phyloP scores from a whole-genome alignment of 2,113 vertebrate species.

The Sigmodon hispidus region DNA sequence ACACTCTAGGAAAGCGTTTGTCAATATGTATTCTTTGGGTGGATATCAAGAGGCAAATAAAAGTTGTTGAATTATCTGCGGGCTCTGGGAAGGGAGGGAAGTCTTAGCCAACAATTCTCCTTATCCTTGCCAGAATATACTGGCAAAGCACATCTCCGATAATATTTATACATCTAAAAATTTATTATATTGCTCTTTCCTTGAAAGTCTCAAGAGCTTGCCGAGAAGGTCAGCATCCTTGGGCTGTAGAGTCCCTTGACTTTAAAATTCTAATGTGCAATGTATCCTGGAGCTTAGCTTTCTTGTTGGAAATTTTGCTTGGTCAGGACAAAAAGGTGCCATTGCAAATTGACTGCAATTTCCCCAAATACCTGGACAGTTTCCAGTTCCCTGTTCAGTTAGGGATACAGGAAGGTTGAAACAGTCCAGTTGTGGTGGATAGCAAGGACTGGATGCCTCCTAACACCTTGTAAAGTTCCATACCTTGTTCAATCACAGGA shows the following conservation, averaged over 20 bases:
- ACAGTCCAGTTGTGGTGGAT: slow-evolving; percentile 47
- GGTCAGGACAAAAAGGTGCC: slow-evolving; percentile 56
- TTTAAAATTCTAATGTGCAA: slow-evolving; percentile 34
- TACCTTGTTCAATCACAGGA: slow-evolving; percentile 53
- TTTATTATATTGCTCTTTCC: not conserved
- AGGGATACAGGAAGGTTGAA: slow-evolving; percentile 50
- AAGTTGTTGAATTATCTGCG: not conserved
- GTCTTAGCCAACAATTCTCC: not conserved
- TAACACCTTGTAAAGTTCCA: slow-evolving; percentile 69
- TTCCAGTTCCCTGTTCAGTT: slow-evolving; percentile 55
- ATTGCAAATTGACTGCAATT: slow-evolving; percentile 47
- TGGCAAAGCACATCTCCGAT: not conserved
- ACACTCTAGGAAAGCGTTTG: slow-evolving; percentile 25
- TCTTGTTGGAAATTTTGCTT: slow-evolving; percentile 53
- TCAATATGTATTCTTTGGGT: slow-evolving; percentile 14
- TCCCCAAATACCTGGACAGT: slow-evolving; percentile 59
- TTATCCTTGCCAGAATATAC: not conserved
- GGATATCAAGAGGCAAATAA: slow-evolving; percentile 12
- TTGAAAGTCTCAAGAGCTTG: slow-evolving; percentile 27
- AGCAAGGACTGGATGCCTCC: slow-evolving; percentile 21
- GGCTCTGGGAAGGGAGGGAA: not conserved
- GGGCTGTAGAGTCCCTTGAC: not conserved
- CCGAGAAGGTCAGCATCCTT: slow-evolving; percentile 6
- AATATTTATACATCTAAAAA: slow-evolving; percentile 15
- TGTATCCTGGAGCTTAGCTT: slow-evolving; percentile 37